phyloP scores from a whole-genome alignment of 2,113 vertebrate genomes.

The Chunga burmeisteri region DNA sequence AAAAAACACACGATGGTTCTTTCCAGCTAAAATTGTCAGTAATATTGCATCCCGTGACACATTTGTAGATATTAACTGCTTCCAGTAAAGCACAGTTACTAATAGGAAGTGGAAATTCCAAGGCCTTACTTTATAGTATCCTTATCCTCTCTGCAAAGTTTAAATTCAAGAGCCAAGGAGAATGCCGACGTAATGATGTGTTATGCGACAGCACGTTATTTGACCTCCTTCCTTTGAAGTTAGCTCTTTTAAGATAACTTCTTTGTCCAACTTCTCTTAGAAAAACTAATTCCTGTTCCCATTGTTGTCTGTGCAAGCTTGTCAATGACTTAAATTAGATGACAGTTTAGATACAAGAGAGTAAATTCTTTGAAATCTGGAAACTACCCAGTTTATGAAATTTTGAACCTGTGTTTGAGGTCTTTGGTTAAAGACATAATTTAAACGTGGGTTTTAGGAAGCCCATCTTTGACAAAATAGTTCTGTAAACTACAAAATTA shows the following conservation, averaged over 20 bases:
- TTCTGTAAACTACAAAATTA: background rate
- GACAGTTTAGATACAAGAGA: background rate
- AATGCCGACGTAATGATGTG: background rate
- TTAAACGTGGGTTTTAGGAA: background rate
- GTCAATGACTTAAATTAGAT: slow-evolving; percentile 9
- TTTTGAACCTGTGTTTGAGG: background rate
- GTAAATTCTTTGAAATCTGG: slow-evolving; percentile 8
- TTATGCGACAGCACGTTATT: background rate
- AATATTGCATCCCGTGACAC: background rate
- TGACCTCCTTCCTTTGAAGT: slow-evolving; percentile 46
- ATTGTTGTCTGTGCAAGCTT: slow-evolving; percentile 13
- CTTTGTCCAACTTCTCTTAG: slow-evolving; percentile 17
- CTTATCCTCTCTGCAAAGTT: slow-evolving; percentile 6
- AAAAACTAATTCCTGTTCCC: slow-evolving; percentile 8
- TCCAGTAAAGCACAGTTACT: slow-evolving; percentile 11
- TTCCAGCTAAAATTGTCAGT: background rate
- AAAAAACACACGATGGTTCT: background rate
- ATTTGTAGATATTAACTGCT: background rate
- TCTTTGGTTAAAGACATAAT: background rate
- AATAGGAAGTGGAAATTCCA: slow-evolving; percentile 32
- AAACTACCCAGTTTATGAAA: background rate
- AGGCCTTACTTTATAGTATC: background rate
- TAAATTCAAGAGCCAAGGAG: slow-evolving; percentile 14
- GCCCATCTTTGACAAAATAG: background rate
- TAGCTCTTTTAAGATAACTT: slow-evolving; percentile 5